Base-by-base conservation (phyloP, 1,140 invertebrate genomes). In the Heliothis subflexa region DNA sequence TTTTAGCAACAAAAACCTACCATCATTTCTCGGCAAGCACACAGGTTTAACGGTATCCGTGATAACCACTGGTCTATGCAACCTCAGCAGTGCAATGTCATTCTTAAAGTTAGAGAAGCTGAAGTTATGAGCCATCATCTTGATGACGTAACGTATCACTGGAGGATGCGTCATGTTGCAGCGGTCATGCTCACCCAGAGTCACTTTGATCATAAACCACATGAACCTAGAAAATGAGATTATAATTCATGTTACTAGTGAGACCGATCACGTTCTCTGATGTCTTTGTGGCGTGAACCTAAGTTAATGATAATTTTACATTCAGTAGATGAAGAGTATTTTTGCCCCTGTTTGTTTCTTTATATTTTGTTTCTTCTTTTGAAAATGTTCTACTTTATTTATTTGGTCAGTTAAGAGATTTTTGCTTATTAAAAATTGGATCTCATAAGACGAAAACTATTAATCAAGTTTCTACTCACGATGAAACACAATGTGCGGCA, bases 201-300 rank as follows among this genome's bases (percentile, higher is more conserved):
- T 97, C 25, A 97, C 97, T 92, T 97, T 97, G 83, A 98, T 98
- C 97, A 98, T 97, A 91, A 98, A 98, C 97, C 97, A 98, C 96
- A 98, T 97, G 86, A 98, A 97, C 55, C 97, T 97, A 94, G 13
- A 64, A 75, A 73, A 28, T 16, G n/a, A 47, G n/a, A 11, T 61
- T 18, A 33, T 9, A 5, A 40, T 40, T 40, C 9, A 40, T 9
- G 33, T 9, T 9, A 9, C 1, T 33, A 33, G 7, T 40, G 33
- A 40, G 5, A 40, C 33, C 5, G 5, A 40, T 40, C 9, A 40
- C 0, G 33, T 40, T 0, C 33, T 9, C 7, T 40, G 33, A 7
- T 40, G 33, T 9, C 9, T 0, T 0, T 0, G 5, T 9, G 9
- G 33, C 33, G 5, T 40, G 5, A 40, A 40, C 4, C 4, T 5